Conservation (phyloP, 1,140 invertebrate species). For the Druon quercuslanigerum region DNA sequence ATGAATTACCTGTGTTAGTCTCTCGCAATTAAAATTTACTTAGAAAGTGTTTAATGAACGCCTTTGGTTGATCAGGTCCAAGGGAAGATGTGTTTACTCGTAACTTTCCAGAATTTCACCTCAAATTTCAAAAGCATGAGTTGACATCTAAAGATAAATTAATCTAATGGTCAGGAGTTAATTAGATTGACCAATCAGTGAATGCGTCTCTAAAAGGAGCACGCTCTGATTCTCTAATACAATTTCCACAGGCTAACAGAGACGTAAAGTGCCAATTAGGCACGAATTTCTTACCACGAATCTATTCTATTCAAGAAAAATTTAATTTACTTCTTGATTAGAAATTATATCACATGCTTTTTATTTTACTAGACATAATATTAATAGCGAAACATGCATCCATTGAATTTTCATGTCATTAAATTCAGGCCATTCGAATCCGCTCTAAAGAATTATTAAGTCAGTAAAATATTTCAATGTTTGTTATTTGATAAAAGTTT, state of each 20-base stretch:
- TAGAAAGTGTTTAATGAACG: constrained; percentile 5
- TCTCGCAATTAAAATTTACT: background rate
- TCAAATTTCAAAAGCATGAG: background rate
- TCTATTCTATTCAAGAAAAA: no score
- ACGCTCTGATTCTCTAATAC: background rate
- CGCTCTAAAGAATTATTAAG: no score
- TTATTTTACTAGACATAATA: no score
- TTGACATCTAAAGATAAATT: background rate
- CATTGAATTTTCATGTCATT: no score
- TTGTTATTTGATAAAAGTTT: no score
- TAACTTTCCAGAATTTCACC: background rate
- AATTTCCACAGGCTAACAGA: background rate
- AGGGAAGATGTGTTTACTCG: background rate
- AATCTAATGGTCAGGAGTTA: background rate
- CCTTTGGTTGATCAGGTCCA: background rate
- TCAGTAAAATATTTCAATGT: no score
- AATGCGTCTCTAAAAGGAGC: background rate
- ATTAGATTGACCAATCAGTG: background rate
- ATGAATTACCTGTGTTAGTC: no score
- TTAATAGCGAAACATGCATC: no score
- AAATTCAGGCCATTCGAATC: no score
- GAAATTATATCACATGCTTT: no score
- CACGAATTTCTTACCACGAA: background rate
- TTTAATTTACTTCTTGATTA: no score
- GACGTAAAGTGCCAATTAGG: background rate